Evolutionary conservation across 2,888 invertebrate species (phyloP).

Genomic region (Phengaris alcon): DNA sequence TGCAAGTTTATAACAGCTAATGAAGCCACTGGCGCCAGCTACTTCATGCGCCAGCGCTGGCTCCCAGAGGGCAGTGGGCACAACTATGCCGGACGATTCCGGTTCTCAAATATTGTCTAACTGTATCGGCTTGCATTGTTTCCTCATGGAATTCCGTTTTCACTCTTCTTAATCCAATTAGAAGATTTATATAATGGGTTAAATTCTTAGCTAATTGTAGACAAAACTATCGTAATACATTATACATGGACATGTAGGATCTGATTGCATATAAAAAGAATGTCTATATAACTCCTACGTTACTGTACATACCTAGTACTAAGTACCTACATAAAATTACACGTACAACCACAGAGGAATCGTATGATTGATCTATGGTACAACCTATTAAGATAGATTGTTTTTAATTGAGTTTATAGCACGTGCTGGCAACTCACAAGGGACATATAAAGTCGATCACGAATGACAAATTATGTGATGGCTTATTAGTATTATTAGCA

Average conservation of each 20-base stretch:
- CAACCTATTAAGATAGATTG: too few relatives aligned
- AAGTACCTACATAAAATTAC: too few relatives aligned
- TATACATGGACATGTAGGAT: too few relatives aligned
- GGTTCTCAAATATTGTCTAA: slow-evolving; percentile 17
- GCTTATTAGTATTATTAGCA: background rate
- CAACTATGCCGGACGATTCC: background rate
- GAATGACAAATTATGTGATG: background rate
- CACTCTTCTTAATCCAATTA: slow-evolving; percentile 20
- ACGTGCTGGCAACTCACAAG: too few relatives aligned
- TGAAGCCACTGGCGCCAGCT: background rate
- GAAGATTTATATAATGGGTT: background rate
- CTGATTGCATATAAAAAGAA: too few relatives aligned
- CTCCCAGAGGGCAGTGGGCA: background rate
- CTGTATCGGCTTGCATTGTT: slow-evolving; percentile 10
- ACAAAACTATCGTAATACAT: background rate
- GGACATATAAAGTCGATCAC: background rate
- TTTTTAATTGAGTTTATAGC: too few relatives aligned
- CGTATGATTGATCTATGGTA: too few relatives aligned
- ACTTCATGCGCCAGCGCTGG: background rate
- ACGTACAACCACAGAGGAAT: too few relatives aligned
- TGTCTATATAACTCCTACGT: too few relatives aligned
- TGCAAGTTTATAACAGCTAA: background rate
- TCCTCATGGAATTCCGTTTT: slow-evolving; percentile 13
- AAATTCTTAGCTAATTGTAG: background rate
- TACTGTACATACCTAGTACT: too few relatives aligned